Evolutionary conservation across 2,113 vertebrate species (phyloP).

Genomic region (Conger conger): DNA sequence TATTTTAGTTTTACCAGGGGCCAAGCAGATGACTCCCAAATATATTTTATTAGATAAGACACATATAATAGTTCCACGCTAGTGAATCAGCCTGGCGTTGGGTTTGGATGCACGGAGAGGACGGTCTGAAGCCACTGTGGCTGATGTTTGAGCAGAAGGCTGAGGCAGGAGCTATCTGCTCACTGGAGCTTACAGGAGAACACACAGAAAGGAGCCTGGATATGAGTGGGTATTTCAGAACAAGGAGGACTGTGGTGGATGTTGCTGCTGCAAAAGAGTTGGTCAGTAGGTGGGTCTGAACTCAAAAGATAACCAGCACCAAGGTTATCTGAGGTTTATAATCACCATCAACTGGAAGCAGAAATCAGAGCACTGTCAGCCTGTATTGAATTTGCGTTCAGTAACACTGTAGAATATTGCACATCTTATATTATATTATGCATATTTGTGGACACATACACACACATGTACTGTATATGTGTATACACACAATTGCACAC

Average conservation of each 20-base stretch:
- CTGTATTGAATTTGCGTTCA: conserved; percentile 49
- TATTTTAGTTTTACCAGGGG: conserved; percentile 23
- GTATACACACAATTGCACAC: too few relatives aligned
- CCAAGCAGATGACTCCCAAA: conserved; percentile 40
- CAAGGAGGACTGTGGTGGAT: not conserved
- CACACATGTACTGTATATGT: not conserved
- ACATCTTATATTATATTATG: not conserved
- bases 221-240: not conserved
- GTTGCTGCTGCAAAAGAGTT: conserved; percentile 31
- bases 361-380: not conserved
- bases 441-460: conserved; percentile 10
- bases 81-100: conserved; percentile 24
- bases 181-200: not conserved
- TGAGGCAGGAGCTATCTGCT: not conserved
- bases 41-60: conserved; percentile 34
- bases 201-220: not conserved
- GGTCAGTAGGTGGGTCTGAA: conserved; percentile 6
- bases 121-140: not conserved
- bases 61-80: conserved; percentile 41
- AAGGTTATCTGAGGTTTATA: conserved; percentile 65
- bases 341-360: conserved; percentile 64
- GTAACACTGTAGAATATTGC: conserved; percentile 35
- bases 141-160: not conserved
- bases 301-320: conserved; percentile 50
- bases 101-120: not conserved